Base-by-base conservation (phyloP, 1,140 invertebrate genomes). In the Saxidomus purpurata region DNA sequence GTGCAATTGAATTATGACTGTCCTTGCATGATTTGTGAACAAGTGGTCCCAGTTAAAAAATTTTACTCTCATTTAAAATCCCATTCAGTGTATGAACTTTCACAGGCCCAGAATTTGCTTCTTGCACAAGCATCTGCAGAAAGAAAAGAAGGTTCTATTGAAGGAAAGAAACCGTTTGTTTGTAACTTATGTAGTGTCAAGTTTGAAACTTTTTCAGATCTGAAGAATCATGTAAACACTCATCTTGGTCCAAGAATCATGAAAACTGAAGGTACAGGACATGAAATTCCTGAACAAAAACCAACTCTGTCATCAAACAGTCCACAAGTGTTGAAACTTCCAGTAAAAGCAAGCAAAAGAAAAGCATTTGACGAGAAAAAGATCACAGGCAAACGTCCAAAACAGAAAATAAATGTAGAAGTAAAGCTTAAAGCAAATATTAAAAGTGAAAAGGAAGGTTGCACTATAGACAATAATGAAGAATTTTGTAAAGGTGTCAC, bases 241-340 rank as follows among this genome's bases (percentile, higher is more conserved):
- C 82, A 84, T 43, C 61, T 84, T 67, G 36, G 61, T n/a, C 82
- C 82, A 52, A 84, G 82, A 52, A 71, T 38, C 19, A 6, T 36
- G 4, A 2, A 67, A 17, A 28, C 22, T 19, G 34, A 71, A 71
- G 34, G 25, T 19, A 22, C 67, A 19, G 34, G 28, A 28, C 3
- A n/a, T 4, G 67, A 38, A 0, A 71, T 71, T 71, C 11, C 6
- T 6, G 22, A 71, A 1, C 3, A 71, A 9, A 63, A 38, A 38
- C 3, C 67, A 38, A 13, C 1, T 71, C 3, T 11, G 8, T 67
- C 28, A 67, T 1, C 31, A 61, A 61, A 61, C 59, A 61, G 61
- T 13, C 15, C 3, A 6, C 25, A 77, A 49, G 40, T 31, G 22
- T 4, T 3, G 74, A 49, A 2, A 47, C 67, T 38, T 8, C 4